phyloP scores from a whole-genome alignment of 2,113 vertebrate genomes.

The Trichomycterus rosablanca region DNA sequence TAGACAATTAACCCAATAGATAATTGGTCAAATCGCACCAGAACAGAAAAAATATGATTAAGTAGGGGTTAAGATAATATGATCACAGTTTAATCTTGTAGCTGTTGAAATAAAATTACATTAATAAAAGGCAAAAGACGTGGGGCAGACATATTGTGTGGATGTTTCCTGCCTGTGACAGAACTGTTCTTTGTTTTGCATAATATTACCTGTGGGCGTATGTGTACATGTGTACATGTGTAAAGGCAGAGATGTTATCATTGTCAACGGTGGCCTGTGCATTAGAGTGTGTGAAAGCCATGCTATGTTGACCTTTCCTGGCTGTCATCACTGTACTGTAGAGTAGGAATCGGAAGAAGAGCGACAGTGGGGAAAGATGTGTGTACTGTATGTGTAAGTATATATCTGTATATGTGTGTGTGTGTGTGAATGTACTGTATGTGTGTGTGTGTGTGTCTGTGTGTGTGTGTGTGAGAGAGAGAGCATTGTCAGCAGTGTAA shows the following conservation, averaged over 20 bases:
- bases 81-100: conserved; percentile 1
- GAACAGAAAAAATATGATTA: no score
- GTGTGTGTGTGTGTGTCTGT: conserved; percentile 15
- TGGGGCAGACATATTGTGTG: conserved; percentile 16
- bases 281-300: conserved; percentile 15
- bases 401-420: no score
- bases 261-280: conserved; percentile 22
- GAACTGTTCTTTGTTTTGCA: conserved; percentile 22
- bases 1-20: no score
- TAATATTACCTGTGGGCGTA: conserved; percentile 14
- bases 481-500: conserved; percentile 41
- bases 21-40: no score
- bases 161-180: conserved; percentile 36
- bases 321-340: conserved; percentile 33
- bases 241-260: conserved; percentile 6
- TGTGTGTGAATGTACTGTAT: conserved; percentile 25
- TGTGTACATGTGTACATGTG: conserved; percentile 9
- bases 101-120: conserved; percentile 1
- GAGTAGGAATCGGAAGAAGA: conserved; percentile 22
- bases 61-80: neutral
- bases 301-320: conserved; percentile 36
- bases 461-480: conserved; percentile 21
- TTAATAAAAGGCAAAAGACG: conserved; percentile 22
- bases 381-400: no score
- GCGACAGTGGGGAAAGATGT: conserved; percentile 16